These are phyloP conservation scores for Bubalus kerabau DNA, from an alignment of 2,113 vertebrate genomes.

Conservation along the genomic window DNA sequence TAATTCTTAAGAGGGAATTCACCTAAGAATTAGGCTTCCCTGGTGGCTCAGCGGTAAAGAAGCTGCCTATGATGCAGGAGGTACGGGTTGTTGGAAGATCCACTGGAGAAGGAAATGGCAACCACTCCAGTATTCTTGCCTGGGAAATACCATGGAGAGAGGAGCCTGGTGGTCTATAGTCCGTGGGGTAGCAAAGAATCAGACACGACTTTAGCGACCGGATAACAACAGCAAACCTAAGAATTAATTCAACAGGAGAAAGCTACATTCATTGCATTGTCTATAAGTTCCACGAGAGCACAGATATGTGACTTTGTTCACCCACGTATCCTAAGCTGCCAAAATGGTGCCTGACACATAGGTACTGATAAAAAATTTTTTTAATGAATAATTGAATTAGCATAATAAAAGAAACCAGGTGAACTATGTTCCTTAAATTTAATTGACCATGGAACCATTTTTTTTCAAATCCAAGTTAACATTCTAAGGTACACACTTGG, in stretches of 20 bases:
- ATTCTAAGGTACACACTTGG: not conserved
- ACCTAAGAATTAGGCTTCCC: not conserved
- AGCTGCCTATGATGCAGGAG: not conserved
- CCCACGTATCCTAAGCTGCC: not conserved
- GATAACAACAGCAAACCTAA: not conserved
- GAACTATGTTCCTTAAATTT: not conserved
- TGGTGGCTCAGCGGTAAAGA: not conserved
- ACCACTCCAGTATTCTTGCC: not conserved
- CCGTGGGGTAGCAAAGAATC: not conserved
- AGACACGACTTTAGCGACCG: not conserved
- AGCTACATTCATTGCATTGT: not conserved
- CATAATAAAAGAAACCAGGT: not conserved
- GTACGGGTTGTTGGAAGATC: not conserved
- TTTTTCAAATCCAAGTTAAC: slow-evolving; percentile 7
- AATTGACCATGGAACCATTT: not conserved
- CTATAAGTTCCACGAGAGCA: not conserved
- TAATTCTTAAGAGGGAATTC: not conserved
- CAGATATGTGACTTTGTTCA: not conserved
- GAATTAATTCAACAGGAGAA: slow-evolving; percentile 23
- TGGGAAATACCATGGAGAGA: not conserved
- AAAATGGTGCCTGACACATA: not conserved
- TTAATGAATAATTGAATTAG: not conserved
- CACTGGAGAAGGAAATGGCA: not conserved
- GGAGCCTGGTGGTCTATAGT: not conserved
- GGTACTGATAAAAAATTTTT: not conserved